Percentiles rank a stretch among this genome's conserved stretches.
Conservation (phyloP, 2,113 vertebrate genomes). For the Erythrocercus mccallii region DNA sequence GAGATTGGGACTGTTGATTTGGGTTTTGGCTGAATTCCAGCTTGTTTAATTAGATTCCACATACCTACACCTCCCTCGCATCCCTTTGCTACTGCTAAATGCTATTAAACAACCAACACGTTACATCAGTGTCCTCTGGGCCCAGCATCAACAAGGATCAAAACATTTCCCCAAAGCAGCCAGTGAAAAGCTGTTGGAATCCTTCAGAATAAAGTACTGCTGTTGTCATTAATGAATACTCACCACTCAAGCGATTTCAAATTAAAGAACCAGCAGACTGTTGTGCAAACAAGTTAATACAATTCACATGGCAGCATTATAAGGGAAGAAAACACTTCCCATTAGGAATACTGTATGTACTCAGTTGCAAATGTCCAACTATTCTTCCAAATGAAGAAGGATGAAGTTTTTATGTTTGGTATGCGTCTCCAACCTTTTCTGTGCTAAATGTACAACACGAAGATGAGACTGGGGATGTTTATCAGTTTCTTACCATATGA, state of each 20-base stretch:
- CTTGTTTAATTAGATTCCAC: slow-evolving; percentile 28
- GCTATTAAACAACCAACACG: neutral
- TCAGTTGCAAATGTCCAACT: neutral
- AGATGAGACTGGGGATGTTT: neutral
- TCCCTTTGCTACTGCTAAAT: neutral
- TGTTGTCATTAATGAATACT: neutral
- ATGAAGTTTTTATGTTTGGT: neutral
- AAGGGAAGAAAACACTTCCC: neutral
- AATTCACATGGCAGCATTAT: neutral
- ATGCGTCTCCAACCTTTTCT: neutral
- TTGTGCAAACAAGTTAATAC: neutral
- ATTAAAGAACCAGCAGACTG: neutral
- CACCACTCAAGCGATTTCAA: neutral
- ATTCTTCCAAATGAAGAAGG: neutral
- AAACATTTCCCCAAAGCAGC: neutral
- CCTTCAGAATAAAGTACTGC: neutral
- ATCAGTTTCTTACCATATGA: neutral
- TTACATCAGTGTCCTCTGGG: neutral
- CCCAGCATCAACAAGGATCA: neutral
- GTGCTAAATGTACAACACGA: neutral
- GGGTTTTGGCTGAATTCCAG: slow-evolving; percentile 8
- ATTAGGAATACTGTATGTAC: neutral
- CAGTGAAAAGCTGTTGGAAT: neutral
- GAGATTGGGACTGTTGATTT: neutral
- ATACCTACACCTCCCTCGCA: neutral